A percentile compares a stretch with the other conserved stretches of the same genome.
Evolutionary conservation across 2,113 vertebrate species (phyloP).

Genomic region (Chlorocebus sabaeus): DNA sequence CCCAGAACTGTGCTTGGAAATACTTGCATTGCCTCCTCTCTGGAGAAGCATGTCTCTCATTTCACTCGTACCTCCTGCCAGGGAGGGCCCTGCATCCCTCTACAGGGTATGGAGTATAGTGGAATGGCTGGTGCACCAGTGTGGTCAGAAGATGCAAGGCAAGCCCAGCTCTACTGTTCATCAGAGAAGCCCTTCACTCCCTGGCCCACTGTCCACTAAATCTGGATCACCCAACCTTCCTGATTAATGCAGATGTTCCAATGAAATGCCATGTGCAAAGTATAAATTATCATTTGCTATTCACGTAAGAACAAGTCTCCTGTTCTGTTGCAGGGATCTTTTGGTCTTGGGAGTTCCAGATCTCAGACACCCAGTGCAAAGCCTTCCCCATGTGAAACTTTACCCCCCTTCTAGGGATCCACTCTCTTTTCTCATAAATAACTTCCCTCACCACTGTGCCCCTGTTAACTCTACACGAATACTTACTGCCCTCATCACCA

Average conservation of each 20-base stretch:
- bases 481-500: background rate
- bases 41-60: background rate
- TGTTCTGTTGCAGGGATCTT: background rate
- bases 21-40: background rate
- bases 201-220: rapidly evolving
- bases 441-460: background rate
- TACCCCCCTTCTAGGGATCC: rapidly evolving
- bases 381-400: background rate
- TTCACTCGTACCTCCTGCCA: too few relatives aligned
- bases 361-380: background rate
- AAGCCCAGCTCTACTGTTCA: background rate
- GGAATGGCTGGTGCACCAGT: background rate
- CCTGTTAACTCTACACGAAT: background rate
- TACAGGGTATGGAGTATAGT: rapidly evolving
- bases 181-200: background rate
- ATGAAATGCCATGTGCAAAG: background rate
- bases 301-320: background rate
- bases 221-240: background rate
- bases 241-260: background rate
- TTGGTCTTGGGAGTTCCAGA: background rate
- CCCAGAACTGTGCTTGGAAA: background rate
- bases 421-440: background rate
- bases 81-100: too few relatives aligned
- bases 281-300: background rate
- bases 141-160: background rate